Conservation (phyloP, 2,113 vertebrate genomes). For the Crotalus horridus region DNA sequence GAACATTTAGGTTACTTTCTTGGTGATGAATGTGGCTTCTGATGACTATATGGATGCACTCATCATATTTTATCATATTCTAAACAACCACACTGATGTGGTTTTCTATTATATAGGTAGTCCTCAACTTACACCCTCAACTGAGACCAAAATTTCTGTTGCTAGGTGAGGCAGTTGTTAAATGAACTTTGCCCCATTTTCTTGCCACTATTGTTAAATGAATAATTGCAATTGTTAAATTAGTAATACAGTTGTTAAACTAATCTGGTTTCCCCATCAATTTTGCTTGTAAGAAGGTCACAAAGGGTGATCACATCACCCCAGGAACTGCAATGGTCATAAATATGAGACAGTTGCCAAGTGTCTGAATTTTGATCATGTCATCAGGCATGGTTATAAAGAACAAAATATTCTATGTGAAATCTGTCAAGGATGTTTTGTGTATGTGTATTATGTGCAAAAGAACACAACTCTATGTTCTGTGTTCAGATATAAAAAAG, state of each 20-base stretch:
- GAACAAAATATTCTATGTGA: not conserved
- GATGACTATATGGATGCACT: too few relatives aligned
- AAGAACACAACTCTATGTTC: not conserved
- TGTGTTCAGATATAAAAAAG: not conserved
- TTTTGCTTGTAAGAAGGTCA: not conserved
- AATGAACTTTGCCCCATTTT: too few relatives aligned
- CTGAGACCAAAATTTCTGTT: too few relatives aligned
- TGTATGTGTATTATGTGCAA: too few relatives aligned
- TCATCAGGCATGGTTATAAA: not conserved
- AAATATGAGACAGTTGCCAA: not conserved
- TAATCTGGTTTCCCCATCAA: not conserved
- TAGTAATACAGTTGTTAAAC: too few relatives aligned
- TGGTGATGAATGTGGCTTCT: too few relatives aligned
- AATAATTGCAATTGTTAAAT: too few relatives aligned
- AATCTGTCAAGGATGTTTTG: not conserved
- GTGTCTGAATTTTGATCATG: not conserved
- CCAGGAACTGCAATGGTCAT: not conserved
- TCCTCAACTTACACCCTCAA: too few relatives aligned
- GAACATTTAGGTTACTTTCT: too few relatives aligned
- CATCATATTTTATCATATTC: too few relatives aligned
- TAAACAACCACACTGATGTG: not conserved
- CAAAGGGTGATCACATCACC: not conserved
- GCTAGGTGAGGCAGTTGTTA: too few relatives aligned
- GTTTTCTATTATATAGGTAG: not conserved
- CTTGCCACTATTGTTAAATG: too few relatives aligned